Evolutionary conservation across 2,888 invertebrate species (phyloP).

Genomic region (Phortica okadai): DNA sequence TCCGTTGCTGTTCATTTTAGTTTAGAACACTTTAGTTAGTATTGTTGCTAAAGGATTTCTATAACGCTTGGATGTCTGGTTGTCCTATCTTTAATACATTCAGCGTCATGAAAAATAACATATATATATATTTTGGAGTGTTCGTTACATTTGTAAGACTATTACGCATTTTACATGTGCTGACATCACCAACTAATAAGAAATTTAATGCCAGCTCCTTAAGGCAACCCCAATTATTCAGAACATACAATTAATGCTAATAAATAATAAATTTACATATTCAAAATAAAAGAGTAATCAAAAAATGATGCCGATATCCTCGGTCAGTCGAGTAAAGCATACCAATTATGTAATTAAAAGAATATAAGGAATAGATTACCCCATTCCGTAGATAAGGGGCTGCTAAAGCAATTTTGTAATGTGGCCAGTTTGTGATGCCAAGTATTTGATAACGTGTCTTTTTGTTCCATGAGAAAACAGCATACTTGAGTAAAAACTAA

Average conservation of each 20-base stretch:
- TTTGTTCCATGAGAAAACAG: background rate
- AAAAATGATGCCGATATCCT: background rate
- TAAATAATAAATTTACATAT: constrained; percentile 69
- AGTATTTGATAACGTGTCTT: background rate
- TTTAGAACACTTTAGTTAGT: no score
- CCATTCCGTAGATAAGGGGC: no score
- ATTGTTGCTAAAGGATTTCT: no score
- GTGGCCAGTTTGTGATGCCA: constrained; percentile 18
- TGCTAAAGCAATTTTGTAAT: background rate
- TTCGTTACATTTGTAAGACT: background rate
- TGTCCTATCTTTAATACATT: no score
- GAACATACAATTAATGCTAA: constrained; percentile 68
- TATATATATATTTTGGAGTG: background rate
- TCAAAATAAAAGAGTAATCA: background rate
- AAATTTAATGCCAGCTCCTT: background rate
- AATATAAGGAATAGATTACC: background rate
- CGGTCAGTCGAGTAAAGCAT: constrained; percentile 7
- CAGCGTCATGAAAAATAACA: no score
- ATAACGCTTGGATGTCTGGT: no score
- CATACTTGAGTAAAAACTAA: background rate
- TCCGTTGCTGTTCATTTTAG: no score
- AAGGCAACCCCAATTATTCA: constrained; percentile 38
- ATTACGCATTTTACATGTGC: background rate
- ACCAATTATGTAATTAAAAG: constrained; percentile 23
- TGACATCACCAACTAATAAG: constrained; percentile 3